Conservation (phyloP, 2,888 invertebrate species). For the Muscina levida region DNA sequence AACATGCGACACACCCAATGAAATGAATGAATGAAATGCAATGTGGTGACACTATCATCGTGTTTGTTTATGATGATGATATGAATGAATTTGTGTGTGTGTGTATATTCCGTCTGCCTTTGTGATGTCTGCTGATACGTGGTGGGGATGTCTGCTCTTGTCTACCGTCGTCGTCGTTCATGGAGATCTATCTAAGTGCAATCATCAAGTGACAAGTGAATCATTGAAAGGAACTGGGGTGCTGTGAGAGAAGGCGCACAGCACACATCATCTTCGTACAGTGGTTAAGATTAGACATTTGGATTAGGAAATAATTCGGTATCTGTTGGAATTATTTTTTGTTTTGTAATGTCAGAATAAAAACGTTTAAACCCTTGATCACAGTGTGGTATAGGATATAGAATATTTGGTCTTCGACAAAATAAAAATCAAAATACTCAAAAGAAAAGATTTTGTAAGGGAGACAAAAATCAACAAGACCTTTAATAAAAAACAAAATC, state of each 20-base stretch:
- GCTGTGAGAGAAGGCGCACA: background rate
- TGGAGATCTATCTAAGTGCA: background rate
- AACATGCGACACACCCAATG: background rate
- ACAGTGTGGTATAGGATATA: too few relatives aligned
- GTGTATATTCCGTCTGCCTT: background rate
- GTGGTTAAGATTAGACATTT: too few relatives aligned
- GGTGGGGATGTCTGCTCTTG: background rate
- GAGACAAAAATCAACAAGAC: too few relatives aligned
- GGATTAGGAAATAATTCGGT: too few relatives aligned
- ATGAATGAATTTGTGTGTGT: constrained; percentile 18
- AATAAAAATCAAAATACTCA: too few relatives aligned
- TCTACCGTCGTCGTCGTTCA: background rate
- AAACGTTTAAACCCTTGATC: too few relatives aligned
- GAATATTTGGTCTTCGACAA: too few relatives aligned
- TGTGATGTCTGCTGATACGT: constrained; percentile 20
- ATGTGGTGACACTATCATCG: constrained; percentile 39
- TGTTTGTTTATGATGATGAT: constrained; percentile 40
- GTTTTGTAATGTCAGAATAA: too few relatives aligned
- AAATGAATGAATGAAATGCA: constrained; percentile 33
- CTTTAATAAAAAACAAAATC: too few relatives aligned
- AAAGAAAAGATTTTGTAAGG: too few relatives aligned
- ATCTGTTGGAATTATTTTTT: too few relatives aligned
- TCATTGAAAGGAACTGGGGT: background rate
- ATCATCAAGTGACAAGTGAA: constrained; percentile 29
- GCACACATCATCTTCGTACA: background rate